Evolutionary conservation across 2,797 vertebrate species (phyloP), one percentile per base, ranked within the genome.

Genomic region (Morus bassanus): DNA sequence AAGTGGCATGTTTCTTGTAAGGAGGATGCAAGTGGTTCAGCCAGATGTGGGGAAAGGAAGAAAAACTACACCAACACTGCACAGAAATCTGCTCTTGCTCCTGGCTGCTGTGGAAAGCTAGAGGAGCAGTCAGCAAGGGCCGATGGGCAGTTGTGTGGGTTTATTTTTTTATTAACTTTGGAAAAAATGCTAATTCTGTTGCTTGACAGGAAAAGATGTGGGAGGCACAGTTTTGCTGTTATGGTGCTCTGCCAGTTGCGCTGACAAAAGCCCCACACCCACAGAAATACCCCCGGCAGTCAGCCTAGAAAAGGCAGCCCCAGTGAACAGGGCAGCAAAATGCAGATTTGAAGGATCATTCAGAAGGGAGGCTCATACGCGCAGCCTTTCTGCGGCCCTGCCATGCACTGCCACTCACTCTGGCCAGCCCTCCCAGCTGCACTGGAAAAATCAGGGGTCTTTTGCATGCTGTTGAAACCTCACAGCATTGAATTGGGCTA

Each of bases 21-120:
- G 79, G 65, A 94, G 17, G 39, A 48, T 39, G 91, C 69, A 94
- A 89, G 93, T 92, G 21, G 19, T 89, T 90, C 46, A 90, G 92
- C 9, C 48, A 79, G 87, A 37, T 57, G 51, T 73, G 21, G 45
- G 33, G 37, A 86, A 81, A 63, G 59, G 57, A 91, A 72, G 79
- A 50, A 81, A 92, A 88, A 27, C 33, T 27, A 64, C 16, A 77
- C n/a, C 39, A 64, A 18, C 10, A 12, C 45, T 31, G 64, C n/a
- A 28, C 31, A 63, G 41, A 75, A 72, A 57, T 37, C 46, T 57
- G 56, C 25, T 67, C 1, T 48, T 88, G 67, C n/a, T 69, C 56
- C 51, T 43, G 17, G 12, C 37, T 85, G 13, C 60, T 70, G 33
- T 72, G 60, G 18, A 82, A 69, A 79, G 61, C 53, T 56, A 70